Base-by-base conservation (phyloP, 2,113 vertebrate genomes). In the Indicator maculatus region DNA sequence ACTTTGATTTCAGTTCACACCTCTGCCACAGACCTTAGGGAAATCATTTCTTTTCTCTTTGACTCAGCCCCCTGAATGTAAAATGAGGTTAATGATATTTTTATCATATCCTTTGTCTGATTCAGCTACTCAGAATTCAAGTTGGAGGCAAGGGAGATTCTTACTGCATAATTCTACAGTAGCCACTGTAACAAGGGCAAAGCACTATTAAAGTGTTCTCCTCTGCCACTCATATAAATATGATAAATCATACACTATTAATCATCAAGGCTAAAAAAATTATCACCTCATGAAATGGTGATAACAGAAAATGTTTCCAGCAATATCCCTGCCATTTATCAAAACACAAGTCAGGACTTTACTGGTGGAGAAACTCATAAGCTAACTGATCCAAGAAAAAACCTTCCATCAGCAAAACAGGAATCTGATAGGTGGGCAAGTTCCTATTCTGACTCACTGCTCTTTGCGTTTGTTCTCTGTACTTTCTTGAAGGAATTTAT, bases 1-100 rank as follows among this genome's bases (percentile, higher is more conserved):
- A 79, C 70, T 94, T 90, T 67, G 66, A 64, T 90, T 94, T 94
- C 77, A 73, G n/a, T 84, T 89, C 73, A 81, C 27, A 89, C 39
- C 55, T 86, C 83, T 58, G 19, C 27, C 39, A 39, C 36, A 94
- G 79, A 93, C 80, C 72, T 83, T n/a, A 39, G 75, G 91, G 88
- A 95, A 95, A 94, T 94, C 3, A 89, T 86, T 85, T 85, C 65
- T 93, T 93, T 71, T 74, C 47, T 75, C 65, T 93, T 86, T 84
- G 53, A 75, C 44, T 93, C 65, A 55, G 18, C 27, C 88, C 73
- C 61, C n/a, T 71, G 77, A 78, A 95, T 95, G 44, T 50, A 88
- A 94, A 95, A 88, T 69, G 58, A 91, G 73, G 53, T 94, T 95
- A 95, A 95, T 90, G 65, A 70, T 79, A 92, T 84, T 94, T 94